Evolutionary conservation across 1,140 invertebrate species (phyloP), one percentile per base, ranked within the genome.

Genomic region (Bombyx mandarina): DNA sequence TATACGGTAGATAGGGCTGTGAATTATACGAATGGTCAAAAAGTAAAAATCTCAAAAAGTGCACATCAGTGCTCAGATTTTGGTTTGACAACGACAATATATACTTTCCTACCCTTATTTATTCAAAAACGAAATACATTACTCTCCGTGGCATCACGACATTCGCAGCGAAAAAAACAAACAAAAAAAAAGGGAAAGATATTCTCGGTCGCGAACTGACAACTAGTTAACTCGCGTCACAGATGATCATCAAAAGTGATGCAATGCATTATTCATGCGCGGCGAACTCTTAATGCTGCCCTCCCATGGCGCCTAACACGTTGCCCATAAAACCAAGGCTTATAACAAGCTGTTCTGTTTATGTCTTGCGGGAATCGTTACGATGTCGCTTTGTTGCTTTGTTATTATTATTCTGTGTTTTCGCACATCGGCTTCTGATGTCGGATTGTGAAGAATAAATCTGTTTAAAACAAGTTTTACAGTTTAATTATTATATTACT

Each of bases 391-490:
- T 43, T 6, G 42, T 9, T 45, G 43, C 8, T 54, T 44, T 47
- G 46, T 54, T 54, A 54, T 44, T 54, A 54, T 44, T 54, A 54
- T 54, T 45, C 43, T 54, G 43, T 54, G 10, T 54, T 43, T 44
- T 54, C 26, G 8, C n/a, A 49, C 42, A 26, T 51, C 2, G 26
- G 62, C 62, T 50, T 67, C 62, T 62, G 65, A 58, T 62, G 61
- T 59, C 64, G 71, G 70, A 73, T 66, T 63, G 61, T 61, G 45
- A 58, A 57, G 59, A 61, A 61, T 65, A 59, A 61, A 65, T 60
- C 61, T 61, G 0, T 35, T 35, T 5, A 35, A 35, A 35, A 35
- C 4, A 2, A 35, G 0, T 35, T 35, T 35, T 35, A 35, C 26
- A 5, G 26, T 35, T 35, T 35, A 5, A 35, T 35, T 5, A 35